A percentile compares a stretch with the other conserved stretches of the same genome.
Evolutionary conservation across 2,797 vertebrate genomes (phyloP).

Genomic region (Diplodus puntazzo): DNA sequence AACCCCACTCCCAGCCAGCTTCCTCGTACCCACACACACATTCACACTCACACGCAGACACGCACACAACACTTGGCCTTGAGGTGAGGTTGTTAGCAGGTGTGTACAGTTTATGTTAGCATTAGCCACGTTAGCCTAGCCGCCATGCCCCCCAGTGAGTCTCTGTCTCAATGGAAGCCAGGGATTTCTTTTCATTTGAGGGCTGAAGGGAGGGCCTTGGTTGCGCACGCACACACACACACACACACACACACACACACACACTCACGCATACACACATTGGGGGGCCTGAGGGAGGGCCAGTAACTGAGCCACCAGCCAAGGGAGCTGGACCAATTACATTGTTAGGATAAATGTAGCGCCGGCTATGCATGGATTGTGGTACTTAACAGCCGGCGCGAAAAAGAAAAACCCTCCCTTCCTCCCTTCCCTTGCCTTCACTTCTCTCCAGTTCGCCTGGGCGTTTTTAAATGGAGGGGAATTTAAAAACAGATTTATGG

Average conservation of each 20-base stretch:
- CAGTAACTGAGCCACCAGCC: slow-evolving; percentile 88
- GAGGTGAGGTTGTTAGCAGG: slow-evolving; percentile 86
- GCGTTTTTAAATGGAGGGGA: slow-evolving; percentile 88
- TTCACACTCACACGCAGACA: slow-evolving; percentile 38
- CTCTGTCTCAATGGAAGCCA: slow-evolving; percentile 81
- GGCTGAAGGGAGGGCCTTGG: slow-evolving; percentile 78
- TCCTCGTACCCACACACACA: slow-evolving; percentile 25
- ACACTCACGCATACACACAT: slow-evolving; percentile 27
- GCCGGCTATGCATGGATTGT: slow-evolving; percentile 87
- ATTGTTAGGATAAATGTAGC: slow-evolving; percentile 88
- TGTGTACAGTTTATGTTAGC: slow-evolving; percentile 86
- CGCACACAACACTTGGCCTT: slow-evolving; percentile 55
- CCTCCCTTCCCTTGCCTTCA: slow-evolving; percentile 63
- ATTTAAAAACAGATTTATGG: slow-evolving; percentile 93
- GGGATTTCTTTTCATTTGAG: slow-evolving; percentile 87
- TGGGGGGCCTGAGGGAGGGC: slow-evolving; percentile 84
- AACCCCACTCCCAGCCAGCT: slow-evolving; percentile 48
- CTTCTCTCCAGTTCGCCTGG: slow-evolving; percentile 70
- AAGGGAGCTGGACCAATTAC: slow-evolving; percentile 91
- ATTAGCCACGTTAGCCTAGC: slow-evolving; percentile 75
- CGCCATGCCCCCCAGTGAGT: slow-evolving; percentile 59
- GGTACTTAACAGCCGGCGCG: slow-evolving; percentile 88
- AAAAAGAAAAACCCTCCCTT: slow-evolving; percentile 84
- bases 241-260: slow-evolving; percentile 39
- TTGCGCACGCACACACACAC: slow-evolving; percentile 33